These are phyloP conservation scores for Neria commutata DNA, from an alignment of 2,888 invertebrate species.

Conservation along the genomic window DNA sequence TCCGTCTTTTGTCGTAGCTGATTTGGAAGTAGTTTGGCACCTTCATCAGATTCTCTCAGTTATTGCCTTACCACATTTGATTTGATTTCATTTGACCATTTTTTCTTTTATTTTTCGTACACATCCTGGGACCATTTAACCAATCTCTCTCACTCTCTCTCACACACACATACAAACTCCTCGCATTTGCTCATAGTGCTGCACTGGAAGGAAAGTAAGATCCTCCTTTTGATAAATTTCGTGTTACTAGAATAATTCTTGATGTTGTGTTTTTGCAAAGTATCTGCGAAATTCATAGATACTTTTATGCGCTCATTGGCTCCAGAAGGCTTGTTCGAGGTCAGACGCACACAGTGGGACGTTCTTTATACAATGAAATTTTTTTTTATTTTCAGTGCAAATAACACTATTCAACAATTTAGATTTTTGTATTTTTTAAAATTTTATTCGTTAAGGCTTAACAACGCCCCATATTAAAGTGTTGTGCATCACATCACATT, in stretches of 20 bases:
- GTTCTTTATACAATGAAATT: constrained; percentile 21
- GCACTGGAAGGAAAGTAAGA: constrained; percentile 75
- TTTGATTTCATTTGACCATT: neutral
- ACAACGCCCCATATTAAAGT: too few species aligned
- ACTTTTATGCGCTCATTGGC: neutral
- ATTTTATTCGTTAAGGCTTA: too few species aligned
- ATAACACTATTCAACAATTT: constrained; percentile 22
- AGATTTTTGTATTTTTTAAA: constrained; percentile 11
- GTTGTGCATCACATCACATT: too few species aligned
- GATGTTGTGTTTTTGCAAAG: constrained; percentile 24
- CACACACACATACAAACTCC: constrained; percentile 12
- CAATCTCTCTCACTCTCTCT: constrained; percentile 16
- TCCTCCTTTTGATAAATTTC: constrained; percentile 33
- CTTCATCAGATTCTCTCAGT: too few species aligned
- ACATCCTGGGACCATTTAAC: constrained; percentile 8
- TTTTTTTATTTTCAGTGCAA: neutral
- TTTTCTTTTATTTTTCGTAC: constrained; percentile 18
- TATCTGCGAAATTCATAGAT: neutral
- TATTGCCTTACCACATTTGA: too few species aligned
- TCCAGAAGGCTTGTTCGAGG: neutral
- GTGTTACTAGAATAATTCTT: too few species aligned
- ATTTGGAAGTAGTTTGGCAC: too few species aligned
- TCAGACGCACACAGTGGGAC: constrained; percentile 34
- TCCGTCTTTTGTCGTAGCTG: too few species aligned
- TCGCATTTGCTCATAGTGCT: constrained; percentile 69